A percentile compares a stretch with the other conserved stretches of the same genome.
phyloP scores from a whole-genome alignment of 1,140 invertebrate species.

The Vanessa atalanta region DNA sequence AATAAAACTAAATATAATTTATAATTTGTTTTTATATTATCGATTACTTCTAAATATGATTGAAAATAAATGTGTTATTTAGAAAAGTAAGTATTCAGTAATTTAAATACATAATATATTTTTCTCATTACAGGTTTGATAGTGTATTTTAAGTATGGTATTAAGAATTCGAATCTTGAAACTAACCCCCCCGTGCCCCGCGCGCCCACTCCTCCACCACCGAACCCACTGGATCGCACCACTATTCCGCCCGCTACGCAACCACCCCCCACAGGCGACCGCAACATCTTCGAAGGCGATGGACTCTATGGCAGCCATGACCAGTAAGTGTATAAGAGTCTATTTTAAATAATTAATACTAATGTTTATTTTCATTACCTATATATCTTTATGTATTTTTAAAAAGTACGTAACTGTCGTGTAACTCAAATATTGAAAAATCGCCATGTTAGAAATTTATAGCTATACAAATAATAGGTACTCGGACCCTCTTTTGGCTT shows the following conservation, averaged over 20 bases:
- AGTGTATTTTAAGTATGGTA: constrained; percentile 96
- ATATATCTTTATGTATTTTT: no score
- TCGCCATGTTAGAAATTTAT: not conserved
- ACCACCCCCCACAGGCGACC: constrained; percentile 66
- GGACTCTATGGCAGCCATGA: constrained; percentile 54
- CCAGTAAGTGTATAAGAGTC: constrained; percentile 26
- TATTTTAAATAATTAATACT: no score
- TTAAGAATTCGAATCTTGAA: constrained; percentile 91
- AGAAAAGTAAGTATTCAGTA: not conserved
- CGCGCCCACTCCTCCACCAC: constrained; percentile 71
- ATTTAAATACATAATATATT: not conserved
- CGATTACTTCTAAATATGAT: no score
- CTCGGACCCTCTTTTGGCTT: constrained; percentile 56
- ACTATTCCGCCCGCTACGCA: constrained; percentile 81
- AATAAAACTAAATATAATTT: no score
- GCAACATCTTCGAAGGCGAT: constrained; percentile 77
- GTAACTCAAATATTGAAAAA: no score
- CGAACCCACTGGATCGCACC: constrained; percentile 84
- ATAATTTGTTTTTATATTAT: no score
- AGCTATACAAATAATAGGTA: constrained; percentile 45
- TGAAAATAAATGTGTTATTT: no score
- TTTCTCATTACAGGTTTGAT: constrained; percentile 83
- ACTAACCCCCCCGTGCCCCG: constrained; percentile 82
- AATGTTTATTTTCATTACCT: no score
- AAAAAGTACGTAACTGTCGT: no score